Evolutionary conservation across 2,888 invertebrate species (phyloP), one percentile per base, ranked within the genome.

Genomic region (Altica lythri): DNA sequence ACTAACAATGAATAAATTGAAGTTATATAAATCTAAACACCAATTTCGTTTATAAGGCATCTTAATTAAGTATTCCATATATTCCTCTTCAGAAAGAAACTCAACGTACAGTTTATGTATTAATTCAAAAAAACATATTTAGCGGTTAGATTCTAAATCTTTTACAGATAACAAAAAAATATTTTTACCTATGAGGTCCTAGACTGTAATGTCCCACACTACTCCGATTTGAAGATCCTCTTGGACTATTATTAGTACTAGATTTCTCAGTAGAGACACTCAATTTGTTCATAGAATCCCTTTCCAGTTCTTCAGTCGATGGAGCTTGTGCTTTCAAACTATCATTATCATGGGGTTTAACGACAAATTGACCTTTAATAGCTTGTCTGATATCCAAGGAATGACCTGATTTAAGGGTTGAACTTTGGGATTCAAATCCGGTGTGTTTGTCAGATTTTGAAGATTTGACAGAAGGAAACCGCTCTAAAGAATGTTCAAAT

Each of bases 401-500:
- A 63, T 75, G 66, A 8, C 69, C 69, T 4, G 69, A 65, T 30
- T 55, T 55, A 35, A 71, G 55, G 2, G 68, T 68, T 1, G 68
- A 69, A 55, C 66, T 69, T 42, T 64, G 57, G 4, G 64, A 62
- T 8, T 53, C 47, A 1, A 30, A 10, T 16, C 10, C 9, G 32
- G 17, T 18, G 29, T 34, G 25, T 48, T 55, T 35, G 29, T 63
- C 53, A 13, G 56, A 50, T 58, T 61, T 61, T 9, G 57, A 55
- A 2, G 56, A 59, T 35, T 60, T 68, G 18, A 57, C 45, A 2
- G 59, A 54, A 16, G 72, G 71, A 19, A 72, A 62, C 34, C 71
- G 71, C 63, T 85, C 85, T 48, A 93, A 82, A 17, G 90, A 89
- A 75, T 90, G 88, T 73, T 92, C 92, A 68, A 92, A 86, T 78